Percentiles rank a stretch among this genome's conserved stretches.
phyloP scores from a whole-genome alignment of 2,888 invertebrate genomes.

The Aromia moschata region DNA sequence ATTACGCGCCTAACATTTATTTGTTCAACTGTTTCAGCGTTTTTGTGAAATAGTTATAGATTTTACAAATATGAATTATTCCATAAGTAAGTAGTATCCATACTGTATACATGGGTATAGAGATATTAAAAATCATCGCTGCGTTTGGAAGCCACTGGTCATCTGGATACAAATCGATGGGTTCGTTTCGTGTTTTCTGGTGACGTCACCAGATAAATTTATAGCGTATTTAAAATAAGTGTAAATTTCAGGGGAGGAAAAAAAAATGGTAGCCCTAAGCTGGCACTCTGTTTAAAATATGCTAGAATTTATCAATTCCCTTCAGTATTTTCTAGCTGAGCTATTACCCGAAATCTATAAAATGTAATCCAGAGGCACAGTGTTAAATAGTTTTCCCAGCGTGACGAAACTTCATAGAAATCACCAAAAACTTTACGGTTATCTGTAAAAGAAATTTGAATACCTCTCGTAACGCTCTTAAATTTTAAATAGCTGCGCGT shows the following conservation, averaged over 20 bases:
- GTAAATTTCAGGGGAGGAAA: constrained; percentile 33
- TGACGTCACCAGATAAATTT: constrained; percentile 30
- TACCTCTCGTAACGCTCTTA: constrained; percentile 20
- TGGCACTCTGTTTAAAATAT: constrained; percentile 18
- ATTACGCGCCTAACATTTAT: too few relatives aligned
- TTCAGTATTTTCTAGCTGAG: constrained; percentile 14
- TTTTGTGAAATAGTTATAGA: too few relatives aligned
- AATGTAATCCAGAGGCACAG: constrained; percentile 21
- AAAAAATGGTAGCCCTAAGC: constrained; percentile 25
- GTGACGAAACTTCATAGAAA: constrained; percentile 24
- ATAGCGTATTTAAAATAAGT: constrained; percentile 31
- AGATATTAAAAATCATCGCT: too few relatives aligned
- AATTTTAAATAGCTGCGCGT: constrained; percentile 19
- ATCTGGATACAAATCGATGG: constrained; percentile 13
- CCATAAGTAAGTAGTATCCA: too few relatives aligned
- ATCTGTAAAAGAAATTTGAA: constrained; percentile 26
- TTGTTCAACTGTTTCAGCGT: too few relatives aligned
- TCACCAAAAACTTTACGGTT: constrained; percentile 22
- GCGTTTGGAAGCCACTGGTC: too few relatives aligned
- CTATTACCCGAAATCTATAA: constrained; percentile 19
- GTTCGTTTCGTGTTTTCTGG: constrained; percentile 20
- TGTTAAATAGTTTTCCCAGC: constrained; percentile 23
- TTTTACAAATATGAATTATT: too few relatives aligned
- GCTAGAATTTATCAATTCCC: constrained; percentile 21
- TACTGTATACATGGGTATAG: too few relatives aligned